phyloP scores from a whole-genome alignment of 1,140 invertebrate species.

The Diabrotica undecimpunctata region DNA sequence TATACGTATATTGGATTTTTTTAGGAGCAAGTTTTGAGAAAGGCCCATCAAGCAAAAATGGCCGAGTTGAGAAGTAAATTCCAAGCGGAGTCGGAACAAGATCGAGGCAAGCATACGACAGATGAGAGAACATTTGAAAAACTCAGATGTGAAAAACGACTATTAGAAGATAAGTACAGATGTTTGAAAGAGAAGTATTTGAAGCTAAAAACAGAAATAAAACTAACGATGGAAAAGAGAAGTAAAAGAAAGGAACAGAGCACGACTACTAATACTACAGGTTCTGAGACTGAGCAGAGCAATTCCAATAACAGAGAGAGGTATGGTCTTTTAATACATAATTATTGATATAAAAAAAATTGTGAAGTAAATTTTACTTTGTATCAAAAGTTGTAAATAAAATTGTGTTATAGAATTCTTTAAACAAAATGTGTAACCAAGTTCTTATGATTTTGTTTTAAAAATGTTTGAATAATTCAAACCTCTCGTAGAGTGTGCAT shows the following conservation, averaged over 20 bases:
- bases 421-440: too few species aligned
- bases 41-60: conserved; percentile 62
- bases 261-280: conserved; percentile 57
- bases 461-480: too few species aligned
- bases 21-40: conserved; percentile 56
- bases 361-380: too few species aligned
- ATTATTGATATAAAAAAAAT: background rate
- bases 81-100: conserved; percentile 56
- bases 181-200: conserved; percentile 78
- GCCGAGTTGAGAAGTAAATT: conserved; percentile 59
- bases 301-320: conserved; percentile 57
- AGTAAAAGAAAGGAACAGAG: conserved; percentile 58
- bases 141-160: conserved; percentile 65
- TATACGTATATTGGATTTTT: conserved; percentile 27
- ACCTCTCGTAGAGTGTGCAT: too few species aligned
- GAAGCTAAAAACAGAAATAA: conserved; percentile 73
- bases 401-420: too few species aligned
- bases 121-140: conserved; percentile 60
- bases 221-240: conserved; percentile 59
- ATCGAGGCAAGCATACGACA: conserved; percentile 48
- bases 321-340: conserved; percentile 24
- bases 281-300: conserved; percentile 73
- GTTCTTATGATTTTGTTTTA: too few species aligned
- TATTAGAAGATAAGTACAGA: conserved; percentile 73
- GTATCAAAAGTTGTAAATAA: too few species aligned